Base-by-base conservation (phyloP, 2,888 invertebrate species). In the Candidula unifasciata region DNA sequence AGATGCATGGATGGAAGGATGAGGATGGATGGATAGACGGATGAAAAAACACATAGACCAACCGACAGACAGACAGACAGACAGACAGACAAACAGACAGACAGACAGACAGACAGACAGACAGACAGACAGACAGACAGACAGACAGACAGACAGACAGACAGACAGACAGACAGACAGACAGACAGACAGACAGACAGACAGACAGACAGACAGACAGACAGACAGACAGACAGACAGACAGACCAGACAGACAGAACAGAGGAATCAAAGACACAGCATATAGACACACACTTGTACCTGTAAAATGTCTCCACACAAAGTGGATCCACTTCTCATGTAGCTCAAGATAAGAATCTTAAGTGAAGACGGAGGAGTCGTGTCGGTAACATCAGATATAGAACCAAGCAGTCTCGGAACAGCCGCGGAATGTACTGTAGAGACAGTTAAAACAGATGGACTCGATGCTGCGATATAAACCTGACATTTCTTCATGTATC, bases 281-380 rank as follows among this genome's bases (percentile, higher is more conserved):
- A 44, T 1, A 44, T n/a, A n/a, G n/a, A n/a, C n/a, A n/a, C n/a
- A n/a, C n/a, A n/a, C 27, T 27, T 27, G n/a, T 79, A 81, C 84
- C 77, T 84, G 84, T 24, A 84, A 52, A 68, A 84, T 64, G 37
- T 84, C 81, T 35, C 84, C 86, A 71, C 74, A 77, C 33, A 86
- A 27, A 57, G 84, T 84, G 24, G 84, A 84, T 8, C 84, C 84
- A 77, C 84, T 84, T 27, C 84, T 33, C 84, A 84, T 84, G 69
- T 84, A 84, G 68, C 84, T 84, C 16, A 77, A 44, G 24, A 81
- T 74, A 24, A 84, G 24, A 27, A 84, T 54, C 69, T 81, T 84
- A 2, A 24, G 64, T 13, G 73, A 10, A 27, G 18, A 64, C 33
- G 2, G 3, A n/a, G 66, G 1, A 8, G 44, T 66, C 3, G 37